Evolutionary conservation across 2,113 vertebrate genomes (phyloP), one percentile per base, ranked within the genome.

Genomic region (Amphiprion percula): DNA sequence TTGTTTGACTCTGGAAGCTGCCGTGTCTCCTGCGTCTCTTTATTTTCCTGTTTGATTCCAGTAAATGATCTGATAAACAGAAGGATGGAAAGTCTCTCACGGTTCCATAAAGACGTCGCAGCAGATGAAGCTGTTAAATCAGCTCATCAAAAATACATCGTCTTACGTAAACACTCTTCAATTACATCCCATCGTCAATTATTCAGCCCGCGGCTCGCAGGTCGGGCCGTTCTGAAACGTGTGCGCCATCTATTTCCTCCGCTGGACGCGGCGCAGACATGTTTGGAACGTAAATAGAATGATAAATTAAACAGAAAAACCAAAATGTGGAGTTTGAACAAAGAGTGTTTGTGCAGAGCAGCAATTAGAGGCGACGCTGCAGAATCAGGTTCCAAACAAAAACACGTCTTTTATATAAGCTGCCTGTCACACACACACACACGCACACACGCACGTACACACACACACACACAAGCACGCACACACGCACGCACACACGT

Each of bases 381-480:
- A 69, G 77, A 77, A 19, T 83, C 80, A 61, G 30, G 41, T 78
- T 77, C 39, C 68, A 2, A 67, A 79, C 79, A 87, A 70, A 80
- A 4, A 41, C 9, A 1, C 4, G n/a, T 19, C 19, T 14, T 67
- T 75, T 54, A 49, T 16, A 59, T 33, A 68, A 74, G 17, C 73
- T 52, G 76, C 68, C 56, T 33, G 50, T 4, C 26, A 17, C 67
- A 19, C 47, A 10, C 46, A 68, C 41, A 54, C 33, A 10, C 33
- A 37, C 33, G 10, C 28, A 30, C 28, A 30, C 28, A 30, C 28
- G 1, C 28, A 30, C 28, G 1, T 1, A 30, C 28, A 30, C 28
- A 30, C 28, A 30, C 28, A 30, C 30, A 30, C 30, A 30, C 30
- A 30, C 30, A 30, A 2, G 4, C 28, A 30, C 28, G 1, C 1